Percentiles rank a stretch among this genome's conserved stretches.
Evolutionary conservation across 2,888 invertebrate species (phyloP).

Genomic region (Tetragonula carbonaria): DNA sequence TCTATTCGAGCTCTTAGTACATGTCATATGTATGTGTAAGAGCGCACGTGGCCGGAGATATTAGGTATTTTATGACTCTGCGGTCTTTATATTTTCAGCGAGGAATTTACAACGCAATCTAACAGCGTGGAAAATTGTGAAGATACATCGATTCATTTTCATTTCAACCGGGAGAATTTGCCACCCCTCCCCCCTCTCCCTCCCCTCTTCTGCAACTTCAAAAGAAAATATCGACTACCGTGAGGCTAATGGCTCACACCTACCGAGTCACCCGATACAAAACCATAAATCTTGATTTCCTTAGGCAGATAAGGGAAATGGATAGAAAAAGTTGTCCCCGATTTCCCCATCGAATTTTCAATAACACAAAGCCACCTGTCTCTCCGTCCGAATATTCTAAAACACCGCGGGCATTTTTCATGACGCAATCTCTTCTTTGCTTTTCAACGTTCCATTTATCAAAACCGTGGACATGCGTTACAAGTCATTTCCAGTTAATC

Average conservation of each 20-base stretch:
- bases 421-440: background rate
- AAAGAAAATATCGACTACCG: constrained; percentile 14
- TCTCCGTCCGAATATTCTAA: background rate
- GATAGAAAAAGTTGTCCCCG: constrained; percentile 31
- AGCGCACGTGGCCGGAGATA: background rate
- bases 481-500: background rate
- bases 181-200: background rate
- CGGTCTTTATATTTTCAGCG: background rate
- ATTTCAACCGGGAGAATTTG: background rate
- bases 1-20: background rate
- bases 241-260: constrained; percentile 1
- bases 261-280: constrained; percentile 11
- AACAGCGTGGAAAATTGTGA: background rate
- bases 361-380: background rate
- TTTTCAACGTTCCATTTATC: background rate
- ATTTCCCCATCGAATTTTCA: constrained; percentile 25
- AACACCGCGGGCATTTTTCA: constrained; percentile 7
- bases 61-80: background rate
- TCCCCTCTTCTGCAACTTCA: background rate
- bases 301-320: constrained; percentile 23
- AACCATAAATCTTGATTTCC: constrained; percentile 34
- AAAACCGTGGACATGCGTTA: background rate
- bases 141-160: background rate
- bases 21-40: background rate
- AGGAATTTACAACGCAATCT: background rate